These are phyloP conservation scores for Lysiphlebus fabarum DNA, from an alignment of 1,140 invertebrate genomes.

Conservation along the genomic window DNA sequence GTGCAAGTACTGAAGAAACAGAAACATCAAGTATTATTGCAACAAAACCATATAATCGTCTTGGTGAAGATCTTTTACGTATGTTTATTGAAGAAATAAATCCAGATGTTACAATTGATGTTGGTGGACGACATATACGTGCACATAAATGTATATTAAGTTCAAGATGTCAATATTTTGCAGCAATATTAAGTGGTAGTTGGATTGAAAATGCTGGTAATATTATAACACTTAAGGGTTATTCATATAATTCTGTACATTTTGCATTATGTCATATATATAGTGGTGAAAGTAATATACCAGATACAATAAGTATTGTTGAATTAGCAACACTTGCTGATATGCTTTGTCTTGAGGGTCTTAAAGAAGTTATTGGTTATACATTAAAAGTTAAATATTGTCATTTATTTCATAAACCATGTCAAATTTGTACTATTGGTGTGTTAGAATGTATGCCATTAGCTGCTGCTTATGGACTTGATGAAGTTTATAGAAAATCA, in stretches of 20 bases:
- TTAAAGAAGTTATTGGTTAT: constrained; percentile 85
- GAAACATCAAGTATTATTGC: constrained; percentile 51
- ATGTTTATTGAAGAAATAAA: constrained; percentile 89
- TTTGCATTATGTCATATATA: constrained; percentile 91
- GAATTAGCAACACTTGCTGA: constrained; percentile 83
- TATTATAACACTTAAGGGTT: constrained; percentile 80
- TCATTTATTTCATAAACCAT: constrained; percentile 85
- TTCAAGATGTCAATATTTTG: constrained; percentile 87
- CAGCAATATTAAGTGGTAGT: constrained; percentile 80
- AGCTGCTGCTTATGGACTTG: constrained; percentile 78
- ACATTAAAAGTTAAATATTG: constrained; percentile 86
- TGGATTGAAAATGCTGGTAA: constrained; percentile 78
- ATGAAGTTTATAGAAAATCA: constrained; percentile 81
- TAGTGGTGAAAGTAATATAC: constrained; percentile 80
- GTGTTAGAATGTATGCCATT: constrained; percentile 80
- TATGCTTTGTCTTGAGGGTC: constrained; percentile 81
- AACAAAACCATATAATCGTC: constrained; percentile 59
- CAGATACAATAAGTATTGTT: constrained; percentile 78
- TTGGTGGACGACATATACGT: constrained; percentile 72
- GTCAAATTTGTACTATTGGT: constrained; percentile 70
- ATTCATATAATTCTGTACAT: constrained; percentile 78
- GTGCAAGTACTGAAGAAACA: constrained; percentile 56
- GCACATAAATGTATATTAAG: constrained; percentile 88
- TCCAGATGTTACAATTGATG: constrained; percentile 78
- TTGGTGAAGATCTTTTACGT: constrained; percentile 80